Base-by-base conservation (phyloP, 2,797 vertebrate genomes). In the Novumbra hubbsi region DNA sequence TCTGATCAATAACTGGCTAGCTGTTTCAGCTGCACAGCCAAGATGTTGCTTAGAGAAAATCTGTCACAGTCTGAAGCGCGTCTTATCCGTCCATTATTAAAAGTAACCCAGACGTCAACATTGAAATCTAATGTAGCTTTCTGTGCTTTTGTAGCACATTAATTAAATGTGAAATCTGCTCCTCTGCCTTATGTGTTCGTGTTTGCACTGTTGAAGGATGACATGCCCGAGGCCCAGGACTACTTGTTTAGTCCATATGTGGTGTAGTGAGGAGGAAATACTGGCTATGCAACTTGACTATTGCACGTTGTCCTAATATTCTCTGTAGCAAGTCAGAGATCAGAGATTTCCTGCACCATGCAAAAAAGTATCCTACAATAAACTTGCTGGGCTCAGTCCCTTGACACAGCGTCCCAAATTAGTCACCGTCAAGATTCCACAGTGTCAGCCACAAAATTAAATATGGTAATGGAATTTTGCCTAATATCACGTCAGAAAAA, bases 361-460 rank as follows among this genome's bases (percentile, higher is more conserved):
- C 41, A 45, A 45, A 45, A 45, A 30, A 3, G 49, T 28, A 38
- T 65, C 17, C 21, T 57, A 50, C 71, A 30, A 14, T 73, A 27
- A 32, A n/a, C 38, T 72, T 19, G 16, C 21, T 45, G 38, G n/a
- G 28, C 52, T 34, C 73, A 57, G 66, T n/a, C 21, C 48, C 32
- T 57, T 21, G 24, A 45, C 55, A 67, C 14, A 50, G 27, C 63
- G 63, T 73, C 16, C 70, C 41, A 48, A 70, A 66, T 30, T 66
- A 60, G 48, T 30, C 41, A n/a, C 41, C 30, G 73, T 65, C 76
- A 21, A 77, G 50, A 71, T 77, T 80, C 34, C 63, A 30, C 32
- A 7, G 74, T 24, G 76, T 72, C 80, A 82, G 76, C 64, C 70
- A 76, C 70, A 67, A 65, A 78, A 76, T 77, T 77, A 76, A 73